These are phyloP conservation scores for Athene noctua DNA, from an alignment of 2,113 vertebrate genomes.

Conservation along the genomic window DNA sequence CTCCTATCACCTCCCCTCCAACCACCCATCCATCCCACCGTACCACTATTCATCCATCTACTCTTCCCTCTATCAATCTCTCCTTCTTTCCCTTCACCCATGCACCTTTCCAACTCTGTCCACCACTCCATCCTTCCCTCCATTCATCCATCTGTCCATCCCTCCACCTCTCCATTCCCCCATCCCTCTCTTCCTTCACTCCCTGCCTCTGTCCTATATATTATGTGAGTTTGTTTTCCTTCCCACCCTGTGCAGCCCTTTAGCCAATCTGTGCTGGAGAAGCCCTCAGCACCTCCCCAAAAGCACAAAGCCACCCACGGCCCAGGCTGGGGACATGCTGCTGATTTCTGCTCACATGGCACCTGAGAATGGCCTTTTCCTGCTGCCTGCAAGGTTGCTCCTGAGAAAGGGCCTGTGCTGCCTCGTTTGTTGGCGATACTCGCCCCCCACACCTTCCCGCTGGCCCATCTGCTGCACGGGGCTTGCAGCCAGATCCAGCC, in stretches of 20 bases:
- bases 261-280: too few relatives aligned
- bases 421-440: accelerated
- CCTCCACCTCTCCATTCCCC: neutral
- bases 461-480: accelerated
- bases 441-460: accelerated
- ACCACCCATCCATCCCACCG: neutral
- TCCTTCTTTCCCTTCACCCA: neutral
- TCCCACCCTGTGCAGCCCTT: neutral
- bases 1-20: neutral
- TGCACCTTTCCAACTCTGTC: neutral
- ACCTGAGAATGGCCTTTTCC: neutral
- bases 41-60: too few relatives aligned
- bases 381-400: neutral
- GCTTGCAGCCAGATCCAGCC: accelerated
- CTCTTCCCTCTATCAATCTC: neutral
- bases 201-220: neutral
- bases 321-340: accelerated
- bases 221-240: neutral
- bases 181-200: neutral
- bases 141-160: neutral
- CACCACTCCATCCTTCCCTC: neutral
- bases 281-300: neutral
- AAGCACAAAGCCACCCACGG: neutral
- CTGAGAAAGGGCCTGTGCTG: neutral
- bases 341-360: neutral